Percentiles rank a stretch among this genome's conserved stretches.
These are phyloP conservation scores for Oryzias sinensis DNA, from an alignment of 2,797 vertebrate species.

Conservation along the genomic window DNA sequence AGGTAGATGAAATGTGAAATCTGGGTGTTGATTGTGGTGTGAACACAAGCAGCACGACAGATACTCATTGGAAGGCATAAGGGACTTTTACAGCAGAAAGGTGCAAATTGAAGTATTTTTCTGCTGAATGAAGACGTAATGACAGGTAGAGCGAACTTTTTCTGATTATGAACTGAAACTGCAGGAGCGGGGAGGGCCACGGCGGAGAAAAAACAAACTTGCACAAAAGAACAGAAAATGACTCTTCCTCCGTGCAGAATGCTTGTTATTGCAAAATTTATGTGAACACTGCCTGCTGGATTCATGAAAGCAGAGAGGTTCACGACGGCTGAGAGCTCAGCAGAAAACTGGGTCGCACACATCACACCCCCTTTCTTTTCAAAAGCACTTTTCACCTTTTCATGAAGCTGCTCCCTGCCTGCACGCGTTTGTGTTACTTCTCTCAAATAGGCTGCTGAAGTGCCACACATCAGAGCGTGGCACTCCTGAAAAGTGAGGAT, in stretches of 20 bases:
- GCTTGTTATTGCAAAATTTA: slow-evolving; percentile 1
- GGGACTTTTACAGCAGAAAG: slow-evolving; percentile 19
- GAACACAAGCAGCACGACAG: slow-evolving; percentile 9
- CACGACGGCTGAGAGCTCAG: neutral
- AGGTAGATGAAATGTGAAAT: no score
- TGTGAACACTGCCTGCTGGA: slow-evolving; percentile 11
- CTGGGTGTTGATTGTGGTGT: neutral
- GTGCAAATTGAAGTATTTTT: slow-evolving; percentile 47
- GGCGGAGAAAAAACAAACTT: neutral
- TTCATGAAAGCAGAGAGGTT: slow-evolving; percentile 10
- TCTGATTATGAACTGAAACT: slow-evolving; percentile 23
- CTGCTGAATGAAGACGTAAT: slow-evolving; percentile 10
- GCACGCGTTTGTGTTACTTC: neutral
- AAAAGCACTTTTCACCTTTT: slow-evolving; percentile 14
- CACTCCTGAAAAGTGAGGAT: neutral
- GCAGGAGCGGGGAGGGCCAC: neutral
- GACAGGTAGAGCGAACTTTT: slow-evolving; percentile 24
- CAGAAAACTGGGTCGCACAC: slow-evolving; percentile 53
- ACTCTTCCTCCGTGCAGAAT: slow-evolving; percentile 3
- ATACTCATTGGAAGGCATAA: neutral
- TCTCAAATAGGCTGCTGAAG: slow-evolving; percentile 18
- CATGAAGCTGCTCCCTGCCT: slow-evolving; percentile 1
- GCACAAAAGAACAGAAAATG: slow-evolving; percentile 17
- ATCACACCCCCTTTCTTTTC: slow-evolving; percentile 13
- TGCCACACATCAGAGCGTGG: slow-evolving; percentile 5